A percentile compares a stretch with the other conserved stretches of the same genome.
phyloP scores from a whole-genome alignment of 2,797 vertebrate genomes.

The Ciconia nigra region DNA sequence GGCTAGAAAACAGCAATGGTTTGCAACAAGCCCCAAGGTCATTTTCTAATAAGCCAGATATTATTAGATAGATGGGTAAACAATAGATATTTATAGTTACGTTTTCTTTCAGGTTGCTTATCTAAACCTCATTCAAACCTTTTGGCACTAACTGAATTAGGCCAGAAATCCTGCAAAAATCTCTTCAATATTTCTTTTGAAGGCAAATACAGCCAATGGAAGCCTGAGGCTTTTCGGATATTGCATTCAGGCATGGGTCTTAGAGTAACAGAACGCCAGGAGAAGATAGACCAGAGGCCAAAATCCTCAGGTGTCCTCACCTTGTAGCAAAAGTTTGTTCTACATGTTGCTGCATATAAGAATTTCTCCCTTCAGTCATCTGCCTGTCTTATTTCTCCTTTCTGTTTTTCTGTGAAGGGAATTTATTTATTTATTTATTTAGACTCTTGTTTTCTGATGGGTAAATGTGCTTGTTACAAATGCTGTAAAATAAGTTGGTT shows the following conservation, averaged over 20 bases:
- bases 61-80: background rate
- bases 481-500: background rate
- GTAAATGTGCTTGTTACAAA: background rate
- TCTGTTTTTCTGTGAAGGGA: background rate
- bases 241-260: background rate
- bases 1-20: background rate
- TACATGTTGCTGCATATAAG: background rate
- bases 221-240: background rate
- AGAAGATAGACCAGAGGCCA: background rate
- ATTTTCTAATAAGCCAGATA: background rate
- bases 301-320: background rate
- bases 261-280: background rate
- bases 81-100: background rate
- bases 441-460: background rate
- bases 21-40: background rate
- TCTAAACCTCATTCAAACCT: background rate
- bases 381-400: background rate
- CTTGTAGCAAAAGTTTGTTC: background rate
- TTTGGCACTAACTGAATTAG: background rate
- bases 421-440: background rate
- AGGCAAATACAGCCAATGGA: background rate
- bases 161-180: background rate
- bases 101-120: background rate
- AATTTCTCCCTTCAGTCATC: background rate
- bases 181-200: background rate